Base-by-base conservation (phyloP, 2,888 invertebrate genomes). In the Acanthoscelides obtectus region DNA sequence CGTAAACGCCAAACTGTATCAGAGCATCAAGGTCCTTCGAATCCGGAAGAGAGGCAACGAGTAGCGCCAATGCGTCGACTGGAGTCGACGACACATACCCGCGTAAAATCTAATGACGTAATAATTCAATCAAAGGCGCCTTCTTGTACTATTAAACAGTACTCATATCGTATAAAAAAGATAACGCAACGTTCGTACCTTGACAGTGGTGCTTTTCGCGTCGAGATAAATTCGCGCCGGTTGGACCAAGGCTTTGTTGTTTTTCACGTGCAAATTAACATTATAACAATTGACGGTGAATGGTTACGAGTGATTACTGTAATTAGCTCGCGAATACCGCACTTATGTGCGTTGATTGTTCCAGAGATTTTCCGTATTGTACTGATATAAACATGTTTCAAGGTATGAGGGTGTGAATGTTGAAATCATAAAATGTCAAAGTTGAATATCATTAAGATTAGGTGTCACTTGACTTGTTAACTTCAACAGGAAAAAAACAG, bases 151-250 rank as follows among this genome's bases (percentile, higher is more conserved):
- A 45, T 17, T 6, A n/a, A 12, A 45, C 45, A 12, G 17, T 45
- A 45, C 45, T 12, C 45, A 45, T 45, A 12, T 6, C 45, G 45
- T 71, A 68, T 71, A 72, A 76, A 77, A 78, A 79, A 76, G 75
- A 77, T 74, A 76, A 75, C 76, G 72, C 73, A 70, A 75, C 78
- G 76, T 78, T 76, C 73, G 72, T 77, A 76, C 79, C 78, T 80
- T 80, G 80, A 78, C 79, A 80, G 76, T 80, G 79, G 73, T 75
- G 72, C 73, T 70, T 77, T 74, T 75, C 72, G 74, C 17, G 45
- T 45, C 17, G 45, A 45, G 45, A 45, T 45, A 17, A 45, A 45
- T 45, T 45, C 45, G 45, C 17, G 45, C 45, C 45, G 45, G 5
- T 45, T 12, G 8, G 3, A 45, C 45, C 5, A 45, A 45, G 45